Conservation (phyloP, 2,888 invertebrate species). For the Xanthia togata region DNA sequence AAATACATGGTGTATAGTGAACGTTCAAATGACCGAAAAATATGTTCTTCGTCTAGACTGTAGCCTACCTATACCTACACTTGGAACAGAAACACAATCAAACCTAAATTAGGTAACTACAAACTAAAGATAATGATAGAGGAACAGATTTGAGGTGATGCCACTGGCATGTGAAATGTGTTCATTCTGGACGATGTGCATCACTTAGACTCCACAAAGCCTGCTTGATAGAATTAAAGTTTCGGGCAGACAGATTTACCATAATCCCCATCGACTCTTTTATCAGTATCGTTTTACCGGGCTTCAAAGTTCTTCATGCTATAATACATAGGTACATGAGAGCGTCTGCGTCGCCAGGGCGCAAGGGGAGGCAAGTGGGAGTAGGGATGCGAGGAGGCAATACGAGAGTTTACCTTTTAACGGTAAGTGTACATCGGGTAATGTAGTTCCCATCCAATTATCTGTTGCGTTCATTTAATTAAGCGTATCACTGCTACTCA, state of each 20-base stretch:
- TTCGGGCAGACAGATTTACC: constrained; percentile 36
- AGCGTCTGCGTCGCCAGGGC: constrained; percentile 18
- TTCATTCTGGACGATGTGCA: constrained; percentile 22
- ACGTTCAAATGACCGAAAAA: background rate
- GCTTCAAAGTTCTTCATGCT: constrained; percentile 43
- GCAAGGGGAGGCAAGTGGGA: constrained; percentile 19
- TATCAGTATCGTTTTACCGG: constrained; percentile 48
- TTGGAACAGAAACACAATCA: constrained; percentile 12
- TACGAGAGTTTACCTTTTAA: constrained; percentile 35
- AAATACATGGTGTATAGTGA: background rate
- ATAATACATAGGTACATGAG: constrained; percentile 11
- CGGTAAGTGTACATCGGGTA: constrained; percentile 36
- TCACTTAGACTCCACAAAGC: constrained; percentile 39
- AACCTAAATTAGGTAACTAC: constrained; percentile 12
- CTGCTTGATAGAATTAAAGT: constrained; percentile 54
- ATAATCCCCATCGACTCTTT: constrained; percentile 51
- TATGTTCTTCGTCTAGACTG: background rate
- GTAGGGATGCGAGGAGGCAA: constrained; percentile 28
- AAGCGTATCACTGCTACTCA: constrained; percentile 58
- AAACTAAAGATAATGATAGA: constrained; percentile 1
- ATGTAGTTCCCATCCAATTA: constrained; percentile 50
- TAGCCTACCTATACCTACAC: too few relatives aligned
- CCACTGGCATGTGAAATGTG: constrained; percentile 6
- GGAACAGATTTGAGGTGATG: constrained; percentile 12
- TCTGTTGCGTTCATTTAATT: constrained; percentile 67